These are phyloP conservation scores for Busseola fusca DNA, from an alignment of 2,888 invertebrate species.

Conservation along the genomic window DNA sequence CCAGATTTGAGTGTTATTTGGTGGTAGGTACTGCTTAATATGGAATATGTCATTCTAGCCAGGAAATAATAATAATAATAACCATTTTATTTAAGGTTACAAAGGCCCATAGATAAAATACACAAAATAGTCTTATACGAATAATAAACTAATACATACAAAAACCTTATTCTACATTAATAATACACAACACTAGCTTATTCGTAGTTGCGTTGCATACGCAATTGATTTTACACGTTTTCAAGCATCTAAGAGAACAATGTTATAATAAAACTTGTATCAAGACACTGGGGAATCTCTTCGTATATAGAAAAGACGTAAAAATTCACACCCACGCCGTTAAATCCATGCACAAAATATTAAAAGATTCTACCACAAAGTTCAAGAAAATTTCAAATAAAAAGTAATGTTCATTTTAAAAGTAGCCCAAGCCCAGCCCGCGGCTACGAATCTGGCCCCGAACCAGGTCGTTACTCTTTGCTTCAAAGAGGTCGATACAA, in stretches of 20 bases:
- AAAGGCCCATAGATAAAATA: too few species aligned
- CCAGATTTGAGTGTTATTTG: too few species aligned
- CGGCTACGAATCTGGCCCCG: constrained; percentile 64
- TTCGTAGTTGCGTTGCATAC: constrained; percentile 24
- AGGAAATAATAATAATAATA: too few species aligned
- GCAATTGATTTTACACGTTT: constrained; percentile 43
- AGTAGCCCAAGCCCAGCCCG: constrained; percentile 58
- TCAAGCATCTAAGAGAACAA: constrained; percentile 30
- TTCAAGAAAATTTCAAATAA: constrained; percentile 56
- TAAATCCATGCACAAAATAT: constrained; percentile 52
- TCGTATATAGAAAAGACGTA: constrained; percentile 35
- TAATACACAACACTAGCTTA: too few species aligned
- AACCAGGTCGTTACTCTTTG: constrained; percentile 69
- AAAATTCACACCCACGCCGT: constrained; percentile 37
- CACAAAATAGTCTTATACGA: too few species aligned
- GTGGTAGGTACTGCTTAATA: too few species aligned
- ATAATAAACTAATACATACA: too few species aligned
- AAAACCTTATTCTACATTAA: too few species aligned
- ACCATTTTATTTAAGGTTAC: too few species aligned
- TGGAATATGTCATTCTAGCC: too few species aligned
- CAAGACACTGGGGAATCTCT: constrained; percentile 15
- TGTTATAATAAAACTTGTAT: constrained; percentile 20
- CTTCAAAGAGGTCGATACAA: constrained; percentile 65
- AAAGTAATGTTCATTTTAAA: constrained; percentile 60
- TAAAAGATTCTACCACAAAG: constrained; percentile 49